Conservation (phyloP, 2,113 vertebrate species). For the Pedionomus torquatus region DNA sequence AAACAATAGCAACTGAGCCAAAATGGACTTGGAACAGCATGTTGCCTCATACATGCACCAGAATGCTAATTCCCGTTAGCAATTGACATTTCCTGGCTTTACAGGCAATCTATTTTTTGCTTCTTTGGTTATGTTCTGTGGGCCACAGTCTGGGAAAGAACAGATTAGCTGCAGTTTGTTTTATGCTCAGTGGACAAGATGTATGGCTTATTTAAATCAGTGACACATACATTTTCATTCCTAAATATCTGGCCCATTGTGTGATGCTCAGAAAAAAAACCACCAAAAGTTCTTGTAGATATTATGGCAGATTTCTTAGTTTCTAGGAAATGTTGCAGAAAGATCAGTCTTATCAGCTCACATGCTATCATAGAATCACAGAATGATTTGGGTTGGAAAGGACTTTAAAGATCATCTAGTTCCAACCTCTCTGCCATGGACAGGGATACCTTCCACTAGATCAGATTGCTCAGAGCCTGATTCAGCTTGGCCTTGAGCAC, state of each 20-base stretch:
- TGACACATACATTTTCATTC: neutral
- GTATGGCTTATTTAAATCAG: neutral
- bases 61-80: neutral
- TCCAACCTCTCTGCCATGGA: rapidly evolving
- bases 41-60: neutral
- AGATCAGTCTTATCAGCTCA: neutral
- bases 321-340: neutral
- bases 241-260: neutral
- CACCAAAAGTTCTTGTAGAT: neutral
- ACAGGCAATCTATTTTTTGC: neutral
- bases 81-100: neutral
- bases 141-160: neutral
- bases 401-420: neutral
- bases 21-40: neutral
- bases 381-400: neutral
- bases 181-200: neutral
- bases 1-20: neutral
- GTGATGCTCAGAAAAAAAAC: neutral
- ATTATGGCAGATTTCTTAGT: neutral
- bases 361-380: neutral
- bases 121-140: neutral
- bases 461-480: neutral
- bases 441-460: neutral
- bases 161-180: neutral
- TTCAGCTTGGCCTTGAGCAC: neutral